Conservation (phyloP, 1,140 invertebrate species). For the Saxidomus purpurata region DNA sequence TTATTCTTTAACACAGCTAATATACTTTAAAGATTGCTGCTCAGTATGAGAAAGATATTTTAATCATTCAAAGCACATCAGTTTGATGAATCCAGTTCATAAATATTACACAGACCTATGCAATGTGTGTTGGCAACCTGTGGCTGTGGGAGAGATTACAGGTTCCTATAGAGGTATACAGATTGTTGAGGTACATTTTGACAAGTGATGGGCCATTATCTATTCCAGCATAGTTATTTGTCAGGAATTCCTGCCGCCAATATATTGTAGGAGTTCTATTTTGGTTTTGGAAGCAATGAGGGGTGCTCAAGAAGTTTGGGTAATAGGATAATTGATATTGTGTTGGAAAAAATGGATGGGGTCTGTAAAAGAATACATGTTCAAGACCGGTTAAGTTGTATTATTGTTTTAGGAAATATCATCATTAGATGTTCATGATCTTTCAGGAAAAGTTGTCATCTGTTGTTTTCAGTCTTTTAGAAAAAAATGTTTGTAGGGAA, state of each 20-base stretch:
- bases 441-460: too few species aligned
- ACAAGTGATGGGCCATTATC: conserved; percentile 41
- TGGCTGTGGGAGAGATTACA: neutral
- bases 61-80: conserved; percentile 11
- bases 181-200: conserved; percentile 7
- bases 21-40: too few species aligned
- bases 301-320: neutral
- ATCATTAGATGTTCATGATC: too few species aligned
- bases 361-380: too few species aligned
- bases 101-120: neutral
- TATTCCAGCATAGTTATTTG: conserved; percentile 11
- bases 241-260: conserved; percentile 28
- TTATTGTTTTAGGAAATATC: too few species aligned
- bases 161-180: neutral
- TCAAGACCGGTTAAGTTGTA: too few species aligned
- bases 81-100: neutral
- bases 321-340: too few species aligned
- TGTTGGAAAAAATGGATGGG: too few species aligned
- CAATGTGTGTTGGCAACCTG: conserved; percentile 18
- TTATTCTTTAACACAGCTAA: too few species aligned
- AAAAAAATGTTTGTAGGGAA: too few species aligned
- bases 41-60: conserved; percentile 5
- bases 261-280: conserved; percentile 6
- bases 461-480: too few species aligned
- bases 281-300: neutral